Evolutionary conservation across 2,113 vertebrate genomes (phyloP).

Genomic region (Echinops telfairi): DNA sequence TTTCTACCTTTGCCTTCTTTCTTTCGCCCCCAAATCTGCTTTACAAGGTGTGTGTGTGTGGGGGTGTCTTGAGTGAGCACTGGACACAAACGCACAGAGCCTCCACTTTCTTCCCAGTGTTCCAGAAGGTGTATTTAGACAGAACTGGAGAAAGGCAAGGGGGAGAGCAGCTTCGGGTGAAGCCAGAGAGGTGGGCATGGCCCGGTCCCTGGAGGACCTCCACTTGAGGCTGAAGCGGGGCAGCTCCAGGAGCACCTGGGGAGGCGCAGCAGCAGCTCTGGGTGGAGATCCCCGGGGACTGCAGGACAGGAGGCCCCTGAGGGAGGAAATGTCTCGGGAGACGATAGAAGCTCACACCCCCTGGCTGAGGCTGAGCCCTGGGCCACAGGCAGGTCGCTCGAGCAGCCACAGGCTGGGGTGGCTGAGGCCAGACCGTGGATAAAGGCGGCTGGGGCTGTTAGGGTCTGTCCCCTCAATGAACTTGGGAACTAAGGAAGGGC

Average conservation of each 20-base stretch:
- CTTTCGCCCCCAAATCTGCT: too few relatives aligned
- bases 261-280: neutral
- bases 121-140: conserved; percentile 53
- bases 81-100: neutral
- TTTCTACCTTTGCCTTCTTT: too few relatives aligned
- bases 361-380: neutral
- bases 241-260: neutral
- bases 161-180: neutral
- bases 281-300: neutral
- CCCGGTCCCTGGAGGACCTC: neutral
- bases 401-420: neutral
- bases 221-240: neutral
- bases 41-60: neutral
- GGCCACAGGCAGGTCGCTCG: neutral
- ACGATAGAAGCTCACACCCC: neutral
- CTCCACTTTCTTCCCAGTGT: neutral
- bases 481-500: neutral
- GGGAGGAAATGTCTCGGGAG: neutral
- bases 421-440: neutral
- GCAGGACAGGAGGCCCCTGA: neutral
- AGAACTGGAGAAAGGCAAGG: neutral
- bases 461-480: neutral
- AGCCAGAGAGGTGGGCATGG: neutral
- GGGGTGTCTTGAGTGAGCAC: fast-evolving
- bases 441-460: neutral